Conservation (phyloP, 2,797 vertebrate genomes). For the Poeciliopsis paucimaculata region DNA sequence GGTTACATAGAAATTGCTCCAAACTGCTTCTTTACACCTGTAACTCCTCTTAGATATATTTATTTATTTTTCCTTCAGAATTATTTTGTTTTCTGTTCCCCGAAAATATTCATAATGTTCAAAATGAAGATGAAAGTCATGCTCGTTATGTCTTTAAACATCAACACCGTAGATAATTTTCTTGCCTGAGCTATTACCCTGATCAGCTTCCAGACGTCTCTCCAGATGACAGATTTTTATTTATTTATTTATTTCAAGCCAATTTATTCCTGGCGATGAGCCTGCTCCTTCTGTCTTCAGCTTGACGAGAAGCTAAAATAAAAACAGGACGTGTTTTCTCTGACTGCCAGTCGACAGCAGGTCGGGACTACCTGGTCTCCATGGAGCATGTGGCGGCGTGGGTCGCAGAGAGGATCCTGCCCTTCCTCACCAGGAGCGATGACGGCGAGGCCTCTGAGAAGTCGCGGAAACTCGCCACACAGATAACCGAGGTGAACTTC, state of each 20-base stretch:
- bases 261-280: background rate
- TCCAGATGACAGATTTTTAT: background rate
- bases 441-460: constrained; percentile 54
- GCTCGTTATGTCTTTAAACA: background rate
- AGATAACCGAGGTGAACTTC: constrained; percentile 85
- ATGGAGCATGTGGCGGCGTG: constrained; percentile 85
- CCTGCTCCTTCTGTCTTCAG: background rate
- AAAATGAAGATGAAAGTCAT: background rate
- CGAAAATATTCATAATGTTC: background rate
- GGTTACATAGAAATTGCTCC: background rate
- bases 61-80: background rate
- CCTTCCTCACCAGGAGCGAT: constrained; percentile 73
- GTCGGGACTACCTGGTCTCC: constrained; percentile 79
- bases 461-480: constrained; percentile 70
- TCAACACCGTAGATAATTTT: background rate
- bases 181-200: background rate
- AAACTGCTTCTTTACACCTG: background rate
- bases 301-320: background rate
- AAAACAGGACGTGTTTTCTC: background rate
- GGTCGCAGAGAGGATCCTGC: constrained; percentile 84
- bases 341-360: constrained; percentile 81
- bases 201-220: background rate
- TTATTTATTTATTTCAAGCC: background rate
- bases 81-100: background rate
- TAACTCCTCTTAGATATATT: background rate